phyloP scores from a whole-genome alignment of 2,888 invertebrate genomes.

The Acheta domesticus region DNA sequence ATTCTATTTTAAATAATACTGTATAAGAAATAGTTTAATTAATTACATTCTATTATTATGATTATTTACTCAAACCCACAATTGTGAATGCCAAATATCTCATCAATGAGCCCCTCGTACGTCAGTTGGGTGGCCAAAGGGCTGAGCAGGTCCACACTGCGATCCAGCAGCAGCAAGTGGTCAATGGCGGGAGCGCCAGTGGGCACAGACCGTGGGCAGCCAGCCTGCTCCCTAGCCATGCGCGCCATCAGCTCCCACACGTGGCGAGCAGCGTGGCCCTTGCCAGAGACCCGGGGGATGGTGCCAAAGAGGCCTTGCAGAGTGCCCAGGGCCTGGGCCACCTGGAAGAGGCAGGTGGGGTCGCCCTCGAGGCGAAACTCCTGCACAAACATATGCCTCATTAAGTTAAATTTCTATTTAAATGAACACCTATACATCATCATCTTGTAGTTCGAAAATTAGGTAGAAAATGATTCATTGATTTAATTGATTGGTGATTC shows the following conservation, averaged over 20 bases:
- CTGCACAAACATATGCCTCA: slow-evolving; percentile 41
- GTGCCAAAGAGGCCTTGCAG: slow-evolving; percentile 86
- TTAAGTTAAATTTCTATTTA: no score
- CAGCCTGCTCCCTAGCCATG: slow-evolving; percentile 60
- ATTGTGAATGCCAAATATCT: slow-evolving; percentile 82
- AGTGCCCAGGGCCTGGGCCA: slow-evolving; percentile 80
- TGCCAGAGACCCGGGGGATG: slow-evolving; percentile 84
- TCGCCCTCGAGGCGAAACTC: slow-evolving; percentile 88
- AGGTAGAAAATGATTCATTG: no score
- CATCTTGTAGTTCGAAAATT: no score
- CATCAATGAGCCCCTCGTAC: slow-evolving; percentile 96
- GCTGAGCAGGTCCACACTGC: slow-evolving; percentile 86
- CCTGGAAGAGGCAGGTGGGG: slow-evolving; percentile 80
- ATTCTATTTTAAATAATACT: neutral
- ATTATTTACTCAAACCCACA: slow-evolving; percentile 47
- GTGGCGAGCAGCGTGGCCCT: slow-evolving; percentile 82
- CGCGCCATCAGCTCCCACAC: slow-evolving; percentile 84
- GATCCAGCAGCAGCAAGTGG: slow-evolving; percentile 83
- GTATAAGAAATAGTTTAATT: neutral
- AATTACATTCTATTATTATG: neutral
- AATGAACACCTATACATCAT: no score
- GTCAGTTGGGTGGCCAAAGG: slow-evolving; percentile 92
- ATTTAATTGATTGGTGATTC: no score
- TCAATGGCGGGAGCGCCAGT: slow-evolving; percentile 60
- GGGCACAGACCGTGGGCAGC: slow-evolving; percentile 42